Evolutionary conservation across 2,113 vertebrate genomes (phyloP), one percentile per base, ranked within the genome.

Genomic region (Caretta caretta): DNA sequence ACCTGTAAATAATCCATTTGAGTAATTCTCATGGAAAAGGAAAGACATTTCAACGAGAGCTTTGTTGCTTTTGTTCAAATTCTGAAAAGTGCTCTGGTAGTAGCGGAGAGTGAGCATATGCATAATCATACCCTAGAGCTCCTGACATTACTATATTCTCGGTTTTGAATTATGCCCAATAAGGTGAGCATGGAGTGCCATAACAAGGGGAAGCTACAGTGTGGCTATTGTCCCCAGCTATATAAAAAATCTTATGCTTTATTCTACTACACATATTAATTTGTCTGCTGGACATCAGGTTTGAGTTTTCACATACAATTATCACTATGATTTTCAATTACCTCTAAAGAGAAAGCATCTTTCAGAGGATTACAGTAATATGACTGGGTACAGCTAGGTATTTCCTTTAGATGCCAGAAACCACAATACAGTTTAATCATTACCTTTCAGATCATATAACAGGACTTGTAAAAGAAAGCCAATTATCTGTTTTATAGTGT

Each of bases 361-460:
- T 79, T 31, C 19, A 35, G 80, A 80, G 25, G 80, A 90, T 3
- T 3, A 59, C 24, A 87, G 80, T 57, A 91, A 46, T 0, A 1
- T 6, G 31, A 89, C 31, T 51, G 54, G 83, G 16, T 69, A 46
- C n/a, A 92, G 6, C 20, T 0, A 10, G 0, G 2, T 1, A 1
- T 56, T 22, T 59, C 49, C 69, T 11, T 62, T 72, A 53, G 5
- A 93, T 69, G n/a, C 56, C 2, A 79, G 20, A 31, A 80, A 29
- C 1, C 84, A 51, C 19, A 20, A 56, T 17, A 16, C 31, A 84
- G 27, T 53, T 84, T 50, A 38, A 53, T 24, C 53, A 6, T 4
- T 90, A 56, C 76, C 38, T 93, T 12, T 59, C 29, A 46, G 27
- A 38, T 11, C 19, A 53, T 62, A 91, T 49, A n/a, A 80, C 51